Evolutionary conservation across 2,888 invertebrate species (phyloP), one percentile per base, ranked within the genome.

Genomic region (Digitonthophagus gazella): DNA sequence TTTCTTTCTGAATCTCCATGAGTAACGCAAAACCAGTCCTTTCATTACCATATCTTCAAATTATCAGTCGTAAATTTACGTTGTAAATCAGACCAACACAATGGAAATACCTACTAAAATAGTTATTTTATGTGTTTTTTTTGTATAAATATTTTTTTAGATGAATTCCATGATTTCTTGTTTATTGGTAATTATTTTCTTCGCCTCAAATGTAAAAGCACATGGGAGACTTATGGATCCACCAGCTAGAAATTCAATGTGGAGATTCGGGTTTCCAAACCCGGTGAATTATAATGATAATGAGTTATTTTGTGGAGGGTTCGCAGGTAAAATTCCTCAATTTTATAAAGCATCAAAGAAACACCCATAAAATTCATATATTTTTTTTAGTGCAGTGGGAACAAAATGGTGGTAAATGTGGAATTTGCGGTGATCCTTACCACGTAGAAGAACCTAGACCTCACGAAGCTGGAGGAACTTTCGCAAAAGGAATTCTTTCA

Each of bases 281-380:
- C 95, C 96, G 1, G 93, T 94, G 70, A 95, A 97, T 83, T 97
- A 96, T 81, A 95, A 96, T 77, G 96, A 97, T 82, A 96, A 96
- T 78, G 96, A 96, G 83, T 87, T 96, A 14, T 96, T 93, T 83
- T 97, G 97, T 80, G 96, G 96, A 18, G 96, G 95, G 65, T 93
- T 92, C 80, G 91, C 93, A 81, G 92, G 93, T 93, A 84, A 76
- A 75, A 8, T 44, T 22, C n/a, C n/a, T n/a, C n/a, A n/a, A n/a
- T n/a, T n/a, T n/a, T n/a, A n/a, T n/a, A n/a, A n/a, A 55, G 14
- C 3, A 56, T 15, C 8, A 3, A 56, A 56, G 15, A 3, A 15
- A n/a, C n/a, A n/a, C n/a, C n/a, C n/a, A n/a, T n/a, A n/a, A n/a
- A 56, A 15, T 66, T 58, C 2, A 15, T n/a, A n/a, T n/a, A 1